Evolutionary conservation across 2,797 vertebrate genomes (phyloP).

Genomic region (Helarctos malayanus): DNA sequence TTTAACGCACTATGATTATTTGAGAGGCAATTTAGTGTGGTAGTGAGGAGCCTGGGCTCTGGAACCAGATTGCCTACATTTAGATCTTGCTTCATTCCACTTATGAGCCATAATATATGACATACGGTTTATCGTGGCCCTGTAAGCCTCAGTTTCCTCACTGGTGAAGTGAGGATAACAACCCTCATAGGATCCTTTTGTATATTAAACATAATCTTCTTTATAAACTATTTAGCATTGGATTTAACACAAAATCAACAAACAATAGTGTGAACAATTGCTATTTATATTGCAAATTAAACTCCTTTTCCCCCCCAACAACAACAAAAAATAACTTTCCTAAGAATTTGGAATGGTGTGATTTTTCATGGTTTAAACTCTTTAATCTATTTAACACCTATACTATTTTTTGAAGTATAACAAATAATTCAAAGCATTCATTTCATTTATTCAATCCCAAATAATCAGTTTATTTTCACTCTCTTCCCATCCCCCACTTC

Average conservation of each 20-base stretch:
- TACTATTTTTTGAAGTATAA: not conserved
- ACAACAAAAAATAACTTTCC: not conserved
- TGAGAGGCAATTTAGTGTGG: not conserved
- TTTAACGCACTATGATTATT: not conserved
- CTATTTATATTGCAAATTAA: not conserved
- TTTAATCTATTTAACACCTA: not conserved
- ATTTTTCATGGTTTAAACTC: constrained; percentile 8
- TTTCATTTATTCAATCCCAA: not conserved
- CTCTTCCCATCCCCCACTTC: rapidly evolving
- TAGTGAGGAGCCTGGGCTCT: not conserved
- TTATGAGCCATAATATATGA: rapidly evolving
- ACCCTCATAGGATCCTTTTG: not conserved
- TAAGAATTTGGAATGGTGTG: not conserved
- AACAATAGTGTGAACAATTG: not conserved
- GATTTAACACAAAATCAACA: not conserved
- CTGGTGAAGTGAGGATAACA: not conserved
- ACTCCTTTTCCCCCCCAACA: not conserved
- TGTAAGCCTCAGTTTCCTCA: not conserved
- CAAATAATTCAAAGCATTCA: not conserved
- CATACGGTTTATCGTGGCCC: rapidly evolving
- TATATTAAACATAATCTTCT: not conserved
- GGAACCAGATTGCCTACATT: not conserved
- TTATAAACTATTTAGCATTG: not conserved
- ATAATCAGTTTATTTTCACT: not conserved
- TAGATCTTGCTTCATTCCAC: not conserved